A percentile compares a stretch with the other conserved stretches of the same genome.
Evolutionary conservation across 2,113 vertebrate genomes (phyloP).

Genomic region (Penelope pileata): DNA sequence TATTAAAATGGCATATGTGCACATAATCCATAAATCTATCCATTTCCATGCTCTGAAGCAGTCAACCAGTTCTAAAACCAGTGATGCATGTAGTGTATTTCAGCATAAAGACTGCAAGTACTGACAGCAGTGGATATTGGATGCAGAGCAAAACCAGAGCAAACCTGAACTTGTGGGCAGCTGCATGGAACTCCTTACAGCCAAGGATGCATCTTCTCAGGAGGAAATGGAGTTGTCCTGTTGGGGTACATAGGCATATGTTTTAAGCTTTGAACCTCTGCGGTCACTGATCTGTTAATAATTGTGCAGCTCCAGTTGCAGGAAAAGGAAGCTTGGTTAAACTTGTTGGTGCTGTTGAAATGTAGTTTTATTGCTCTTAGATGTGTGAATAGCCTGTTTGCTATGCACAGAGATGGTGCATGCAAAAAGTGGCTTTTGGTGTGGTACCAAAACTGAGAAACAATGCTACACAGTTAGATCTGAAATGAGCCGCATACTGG

Average conservation of each 20-base stretch:
- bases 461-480: neutral
- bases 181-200: neutral
- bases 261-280: neutral
- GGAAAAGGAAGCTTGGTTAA: neutral
- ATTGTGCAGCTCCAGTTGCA: neutral
- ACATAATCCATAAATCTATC: neutral
- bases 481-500: neutral
- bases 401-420: neutral
- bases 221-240: neutral
- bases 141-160: neutral
- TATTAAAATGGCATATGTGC: neutral
- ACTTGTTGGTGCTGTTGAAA: neutral
- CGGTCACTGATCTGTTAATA: neutral
- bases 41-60: neutral
- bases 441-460: neutral
- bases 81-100: neutral
- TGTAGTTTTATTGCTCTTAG: neutral
- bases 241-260: neutral
- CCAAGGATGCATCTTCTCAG: neutral
- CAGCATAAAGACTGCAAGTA: neutral
- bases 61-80: neutral
- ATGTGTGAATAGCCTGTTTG: neutral
- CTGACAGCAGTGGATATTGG: fast-evolving
- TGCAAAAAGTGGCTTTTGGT: neutral
- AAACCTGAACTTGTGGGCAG: neutral